These are phyloP conservation scores for Meghimatium bilineatum DNA, from an alignment of 2,888 invertebrate genomes.

Conservation along the genomic window DNA sequence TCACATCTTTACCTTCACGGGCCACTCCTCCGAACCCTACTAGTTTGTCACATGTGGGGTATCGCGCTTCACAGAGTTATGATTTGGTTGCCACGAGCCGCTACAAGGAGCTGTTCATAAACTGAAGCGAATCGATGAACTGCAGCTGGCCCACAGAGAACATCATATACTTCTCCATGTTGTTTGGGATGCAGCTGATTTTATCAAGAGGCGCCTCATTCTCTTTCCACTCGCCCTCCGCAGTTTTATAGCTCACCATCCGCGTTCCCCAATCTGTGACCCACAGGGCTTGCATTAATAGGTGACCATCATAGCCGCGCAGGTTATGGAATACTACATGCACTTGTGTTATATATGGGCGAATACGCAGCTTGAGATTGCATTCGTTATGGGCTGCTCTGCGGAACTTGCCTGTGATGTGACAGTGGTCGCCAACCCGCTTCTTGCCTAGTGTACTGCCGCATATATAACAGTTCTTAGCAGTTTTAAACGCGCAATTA, in stretches of 20 bases:
- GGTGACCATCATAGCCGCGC: background rate
- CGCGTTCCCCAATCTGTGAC: background rate
- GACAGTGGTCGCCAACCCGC: background rate
- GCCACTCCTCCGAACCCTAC: too few relatives aligned
- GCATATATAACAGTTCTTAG: background rate
- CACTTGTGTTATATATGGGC: background rate
- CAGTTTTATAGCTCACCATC: too few relatives aligned
- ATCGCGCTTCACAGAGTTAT: too few relatives aligned
- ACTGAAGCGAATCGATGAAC: too few relatives aligned
- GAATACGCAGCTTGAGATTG: background rate
- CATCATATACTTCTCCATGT: too few relatives aligned
- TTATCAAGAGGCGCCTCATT: too few relatives aligned
- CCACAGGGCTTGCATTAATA: background rate
- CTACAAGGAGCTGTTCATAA: too few relatives aligned
- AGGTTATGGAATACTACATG: constrained; percentile 3
- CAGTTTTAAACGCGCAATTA: background rate
- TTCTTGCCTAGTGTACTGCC: background rate
- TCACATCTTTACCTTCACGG: too few relatives aligned
- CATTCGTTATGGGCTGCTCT: constrained; percentile 8
- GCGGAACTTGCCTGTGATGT: background rate
- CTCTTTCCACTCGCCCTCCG: too few relatives aligned
- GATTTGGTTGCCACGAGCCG: too few relatives aligned
- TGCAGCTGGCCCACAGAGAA: too few relatives aligned
- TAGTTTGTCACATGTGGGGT: too few relatives aligned
- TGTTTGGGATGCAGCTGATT: background rate